Percentiles rank a stretch among this genome's conserved stretches.
phyloP scores from a whole-genome alignment of 2,113 vertebrate species.

The Oostethus manadensis region DNA sequence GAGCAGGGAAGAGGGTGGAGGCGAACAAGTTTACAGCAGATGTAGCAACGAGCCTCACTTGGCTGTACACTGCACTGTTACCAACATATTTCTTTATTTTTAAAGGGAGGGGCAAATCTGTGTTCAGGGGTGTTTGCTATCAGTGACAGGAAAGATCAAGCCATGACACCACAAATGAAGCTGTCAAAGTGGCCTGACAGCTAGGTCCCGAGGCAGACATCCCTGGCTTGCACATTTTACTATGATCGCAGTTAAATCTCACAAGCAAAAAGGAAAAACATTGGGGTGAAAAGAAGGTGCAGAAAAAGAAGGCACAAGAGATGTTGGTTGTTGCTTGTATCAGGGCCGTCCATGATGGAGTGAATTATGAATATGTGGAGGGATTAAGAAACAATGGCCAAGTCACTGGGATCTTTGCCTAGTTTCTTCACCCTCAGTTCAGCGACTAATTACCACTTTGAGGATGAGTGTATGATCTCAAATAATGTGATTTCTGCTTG shows the following conservation, averaged over 20 bases:
- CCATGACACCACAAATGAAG: conserved; percentile 66
- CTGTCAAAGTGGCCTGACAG: conserved; percentile 69
- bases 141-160: conserved; percentile 70
- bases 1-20: conserved; percentile 44
- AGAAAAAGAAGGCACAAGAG: conserved; percentile 46
- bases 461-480: conserved; percentile 67
- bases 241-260: conserved; percentile 61
- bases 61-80: conserved; percentile 35
- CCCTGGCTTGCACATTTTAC: conserved; percentile 59
- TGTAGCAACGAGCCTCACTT: conserved; percentile 41
- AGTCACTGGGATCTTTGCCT: conserved; percentile 64
- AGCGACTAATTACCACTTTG: conserved; percentile 72
- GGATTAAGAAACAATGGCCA: conserved; percentile 67
- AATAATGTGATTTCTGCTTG: conserved; percentile 67
- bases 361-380: conserved; percentile 69
- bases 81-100: conserved; percentile 62
- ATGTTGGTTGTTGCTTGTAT: conserved; percentile 46
- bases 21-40: conserved; percentile 55
- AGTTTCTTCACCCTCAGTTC: conserved; percentile 61
- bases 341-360: conserved; percentile 54
- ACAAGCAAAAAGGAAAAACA: conserved; percentile 47
- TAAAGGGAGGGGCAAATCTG: conserved; percentile 57
- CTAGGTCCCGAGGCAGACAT: conserved; percentile 63
- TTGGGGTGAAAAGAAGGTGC: conserved; percentile 14
- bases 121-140: conserved; percentile 62